Evolutionary conservation across 2,797 vertebrate species (phyloP), one percentile per base, ranked within the genome.

Genomic region (Sphaeramia orbicularis): DNA sequence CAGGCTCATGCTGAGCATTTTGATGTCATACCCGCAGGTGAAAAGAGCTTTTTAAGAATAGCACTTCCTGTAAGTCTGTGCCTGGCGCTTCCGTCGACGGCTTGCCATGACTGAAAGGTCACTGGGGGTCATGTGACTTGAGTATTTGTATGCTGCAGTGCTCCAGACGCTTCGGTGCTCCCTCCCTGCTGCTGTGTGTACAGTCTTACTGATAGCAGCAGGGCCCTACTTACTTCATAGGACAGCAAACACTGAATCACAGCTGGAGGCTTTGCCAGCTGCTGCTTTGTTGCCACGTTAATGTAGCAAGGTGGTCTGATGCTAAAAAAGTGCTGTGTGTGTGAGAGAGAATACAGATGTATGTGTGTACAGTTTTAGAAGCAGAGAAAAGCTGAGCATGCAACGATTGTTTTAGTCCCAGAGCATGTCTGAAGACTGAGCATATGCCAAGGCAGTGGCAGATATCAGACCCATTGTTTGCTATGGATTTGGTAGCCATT

Each of bases 391-490:
- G n/a, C n/a, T 19, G 10, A 5, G 42, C 24, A 54, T 37, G 16
- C 40, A 47, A 14, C 12, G 18, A 48, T 32, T 56, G 37, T 49
- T 43, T 44, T 24, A 12, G 21, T 13, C 42, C n/a, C 6, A 55
- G 32, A 27, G 54, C 30, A 7, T 51, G 49, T 48, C 16, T 53
- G 45, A 14, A 50, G 35, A 48, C n/a, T 58, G 21, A 21, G 9
- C 52, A 16, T 42, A 54, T 48, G 40, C 51, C 51, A 59, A 53
- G 54, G 21, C 32, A 40, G 43, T 68, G 48, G 10, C 24, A 77
- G 77, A 75, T 84, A 86, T 78, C 65, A 47, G 35, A 24, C 10
- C 65, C 61, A 83, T 90, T 91, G 88, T 91, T 84, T 48, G 36
- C 40, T 48, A 15, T 61, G 55, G 37, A 42, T 30, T 61, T n/a